phyloP scores from a whole-genome alignment of 1,140 invertebrate genomes.

The Doryteuthis pealeii region DNA sequence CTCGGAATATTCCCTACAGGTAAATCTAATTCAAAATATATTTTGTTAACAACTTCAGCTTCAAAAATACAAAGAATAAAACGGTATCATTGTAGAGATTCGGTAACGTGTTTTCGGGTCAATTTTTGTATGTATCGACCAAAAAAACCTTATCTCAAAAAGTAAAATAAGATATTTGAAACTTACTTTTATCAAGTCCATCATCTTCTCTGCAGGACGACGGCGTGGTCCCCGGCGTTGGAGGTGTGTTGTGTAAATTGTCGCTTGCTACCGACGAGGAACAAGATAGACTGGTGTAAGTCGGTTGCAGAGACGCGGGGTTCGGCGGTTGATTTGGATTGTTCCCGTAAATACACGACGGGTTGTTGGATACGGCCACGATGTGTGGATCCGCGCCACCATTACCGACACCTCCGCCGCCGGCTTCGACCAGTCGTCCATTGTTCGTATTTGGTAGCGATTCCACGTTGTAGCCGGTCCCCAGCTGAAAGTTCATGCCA shows the following conservation, averaged over 20 bases:
- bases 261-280: slow-evolving; percentile 15
- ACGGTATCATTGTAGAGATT: too few species aligned
- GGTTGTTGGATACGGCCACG: slow-evolving; percentile 17
- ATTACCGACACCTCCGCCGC: neutral
- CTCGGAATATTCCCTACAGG: too few species aligned
- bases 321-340: neutral
- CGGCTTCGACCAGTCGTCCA: slow-evolving; percentile 6
- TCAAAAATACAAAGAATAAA: too few species aligned
- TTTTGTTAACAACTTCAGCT: too few species aligned
- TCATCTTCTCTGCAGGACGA: slow-evolving; percentile 23
- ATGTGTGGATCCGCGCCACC: slow-evolving; percentile 2
- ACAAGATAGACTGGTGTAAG: slow-evolving; percentile 27
- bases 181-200: slow-evolving; percentile 24
- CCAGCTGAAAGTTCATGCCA: slow-evolving; percentile 16
- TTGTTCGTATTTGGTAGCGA: neutral
- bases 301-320: slow-evolving; percentile 17
- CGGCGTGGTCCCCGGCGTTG: slow-evolving; percentile 7
- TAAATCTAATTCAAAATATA: too few species aligned
- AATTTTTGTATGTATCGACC: too few species aligned
- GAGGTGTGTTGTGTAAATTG: slow-evolving; percentile 7
- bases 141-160: too few species aligned
- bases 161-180: too few species aligned
- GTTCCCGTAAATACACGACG: slow-evolving; percentile 33
- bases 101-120: too few species aligned
- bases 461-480: neutral